Base-by-base conservation (phyloP, 1,140 invertebrate genomes). In the Sitodiplosis mosellana region DNA sequence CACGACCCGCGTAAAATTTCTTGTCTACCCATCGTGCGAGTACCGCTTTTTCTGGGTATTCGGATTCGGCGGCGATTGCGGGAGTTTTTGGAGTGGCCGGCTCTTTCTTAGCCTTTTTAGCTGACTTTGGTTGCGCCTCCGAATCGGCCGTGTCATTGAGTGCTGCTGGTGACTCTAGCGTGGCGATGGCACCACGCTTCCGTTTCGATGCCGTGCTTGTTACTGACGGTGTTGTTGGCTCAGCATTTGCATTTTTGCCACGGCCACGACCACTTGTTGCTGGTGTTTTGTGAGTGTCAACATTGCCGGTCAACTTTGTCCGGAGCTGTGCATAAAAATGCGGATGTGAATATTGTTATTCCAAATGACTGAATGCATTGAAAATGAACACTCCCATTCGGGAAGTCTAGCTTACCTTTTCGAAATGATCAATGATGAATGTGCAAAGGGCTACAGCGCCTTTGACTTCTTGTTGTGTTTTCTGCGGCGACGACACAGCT, bases 1-100 rank as follows among this genome's bases (percentile, higher is more conserved):
- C 69, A 53, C 56, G 69, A 0, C 74, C 74, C 0, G 74, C 73
- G 51, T 77, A 78, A 52, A 75, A 78, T 41, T 70, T 67, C 49
- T 73, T 75, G 47, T 78, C 75, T 0, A 71, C 69, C 75, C 76
- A 78, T 59, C 73, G 75, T 0, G 75, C 76, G 44, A 77, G 65
- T 0, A 76, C 74, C 0, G 68, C 57, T 6, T 69, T 72, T 1
- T 71, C 71, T 1, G 69, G 62, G 2, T 63, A 15, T 36, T 19
- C 27, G 10, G 44, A 20, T n/a, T 33, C 18, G 38, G 20, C 15
- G 2, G 12, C 18, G 37, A 48, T 48, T 21, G 41, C 49, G 36
- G 6, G 55, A 50, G 20, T 63, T 54, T 5, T 11, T 50, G 12
- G 42, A 33, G 18, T 51, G 47, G 27, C 38, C 22, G 50, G 33